A percentile compares a stretch with the other conserved stretches of the same genome.
Evolutionary conservation across 2,113 vertebrate genomes (phyloP).

Genomic region (Macroglossus sobrinus): DNA sequence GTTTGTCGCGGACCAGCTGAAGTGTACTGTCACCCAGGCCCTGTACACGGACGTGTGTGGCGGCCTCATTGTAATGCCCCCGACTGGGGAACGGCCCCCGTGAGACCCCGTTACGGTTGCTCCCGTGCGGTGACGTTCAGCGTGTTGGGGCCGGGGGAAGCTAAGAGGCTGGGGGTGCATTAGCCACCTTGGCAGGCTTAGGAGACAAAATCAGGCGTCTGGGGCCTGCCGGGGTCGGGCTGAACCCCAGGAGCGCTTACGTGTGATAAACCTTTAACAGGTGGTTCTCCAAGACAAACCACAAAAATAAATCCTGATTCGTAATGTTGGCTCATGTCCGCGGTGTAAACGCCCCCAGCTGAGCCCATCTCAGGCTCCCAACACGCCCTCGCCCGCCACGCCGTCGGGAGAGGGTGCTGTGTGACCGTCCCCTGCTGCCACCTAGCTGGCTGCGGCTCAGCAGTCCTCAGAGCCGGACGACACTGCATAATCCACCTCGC

Average conservation of each 20-base stretch:
- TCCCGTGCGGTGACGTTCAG: background rate
- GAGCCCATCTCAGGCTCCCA: background rate
- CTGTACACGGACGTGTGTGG: accelerated
- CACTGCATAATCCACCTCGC: background rate
- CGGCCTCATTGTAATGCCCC: background rate
- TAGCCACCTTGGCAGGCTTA: background rate
- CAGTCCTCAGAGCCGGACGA: background rate
- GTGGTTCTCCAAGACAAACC: background rate
- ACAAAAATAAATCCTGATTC: background rate
- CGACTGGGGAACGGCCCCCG: background rate
- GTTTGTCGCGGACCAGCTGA: no score
- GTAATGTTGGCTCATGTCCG: background rate
- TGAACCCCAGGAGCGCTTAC: background rate
- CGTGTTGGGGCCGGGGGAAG: no score
- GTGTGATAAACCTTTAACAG: background rate
- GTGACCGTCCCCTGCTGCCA: no score
- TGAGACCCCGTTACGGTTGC: background rate
- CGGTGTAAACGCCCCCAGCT: background rate
- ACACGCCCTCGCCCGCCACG: background rate
- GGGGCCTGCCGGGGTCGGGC: background rate
- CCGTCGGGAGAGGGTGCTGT: background rate
- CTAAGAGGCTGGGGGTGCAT: accelerated
- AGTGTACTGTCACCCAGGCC: background rate
- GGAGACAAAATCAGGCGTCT: background rate
- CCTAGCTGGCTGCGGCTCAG: background rate